Percentiles rank a stretch among this genome's conserved stretches.
phyloP scores from a whole-genome alignment of 2,113 vertebrate genomes.

The Apteryx owenii region DNA sequence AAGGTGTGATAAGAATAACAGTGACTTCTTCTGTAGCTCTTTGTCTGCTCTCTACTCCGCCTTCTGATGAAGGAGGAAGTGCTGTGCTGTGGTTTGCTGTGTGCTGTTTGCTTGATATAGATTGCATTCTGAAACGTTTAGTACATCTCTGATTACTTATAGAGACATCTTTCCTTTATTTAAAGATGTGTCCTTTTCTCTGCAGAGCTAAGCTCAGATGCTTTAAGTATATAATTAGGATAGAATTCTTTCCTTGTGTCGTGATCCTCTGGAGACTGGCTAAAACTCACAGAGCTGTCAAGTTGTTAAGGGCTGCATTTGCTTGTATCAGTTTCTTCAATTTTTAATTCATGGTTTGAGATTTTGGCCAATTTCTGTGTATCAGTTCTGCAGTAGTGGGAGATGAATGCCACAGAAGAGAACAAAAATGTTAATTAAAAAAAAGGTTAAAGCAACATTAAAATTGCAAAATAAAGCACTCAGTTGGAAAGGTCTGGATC shows the following conservation, averaged over 20 bases:
- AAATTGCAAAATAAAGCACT: neutral
- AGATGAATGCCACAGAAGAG: neutral
- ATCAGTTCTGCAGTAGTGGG: neutral
- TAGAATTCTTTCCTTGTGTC: neutral
- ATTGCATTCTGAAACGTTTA: neutral
- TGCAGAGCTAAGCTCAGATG: neutral
- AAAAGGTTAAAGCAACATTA: neutral
- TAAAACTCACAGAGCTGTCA: neutral
- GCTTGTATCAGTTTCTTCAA: neutral
- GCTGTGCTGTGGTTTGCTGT: neutral
- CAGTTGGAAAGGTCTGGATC: neutral
- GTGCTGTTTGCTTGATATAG: neutral
- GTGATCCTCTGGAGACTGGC: neutral
- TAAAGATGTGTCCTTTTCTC: neutral
- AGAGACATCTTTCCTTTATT: neutral
- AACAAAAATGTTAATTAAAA: neutral
- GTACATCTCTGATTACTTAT: neutral
- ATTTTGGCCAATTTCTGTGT: neutral
- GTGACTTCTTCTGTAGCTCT: neutral
- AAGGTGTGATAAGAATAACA: neutral
- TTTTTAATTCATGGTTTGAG: neutral
- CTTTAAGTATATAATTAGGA: neutral
- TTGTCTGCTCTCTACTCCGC: neutral
- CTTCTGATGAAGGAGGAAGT: neutral
- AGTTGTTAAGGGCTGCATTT: neutral